Conservation (phyloP, 2,113 vertebrate species). For the Paracanthobrama guichenoti region DNA sequence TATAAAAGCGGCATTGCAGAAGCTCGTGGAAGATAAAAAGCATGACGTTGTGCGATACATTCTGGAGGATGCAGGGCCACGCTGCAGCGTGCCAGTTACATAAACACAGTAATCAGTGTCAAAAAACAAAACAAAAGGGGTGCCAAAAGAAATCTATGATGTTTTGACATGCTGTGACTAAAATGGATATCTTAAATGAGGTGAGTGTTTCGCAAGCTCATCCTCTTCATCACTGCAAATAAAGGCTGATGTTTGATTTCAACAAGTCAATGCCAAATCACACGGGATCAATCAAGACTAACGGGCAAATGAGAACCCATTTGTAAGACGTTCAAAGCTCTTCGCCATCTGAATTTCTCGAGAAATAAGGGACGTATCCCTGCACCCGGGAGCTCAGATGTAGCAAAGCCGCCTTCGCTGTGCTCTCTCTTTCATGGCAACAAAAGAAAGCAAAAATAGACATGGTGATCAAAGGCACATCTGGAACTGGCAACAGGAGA, state of each 20-base stretch:
- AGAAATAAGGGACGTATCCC: not conserved
- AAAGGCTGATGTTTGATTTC: constrained; percentile 56
- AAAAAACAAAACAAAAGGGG: constrained; percentile 47
- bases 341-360: constrained; percentile 49
- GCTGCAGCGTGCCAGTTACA: constrained; percentile 60
- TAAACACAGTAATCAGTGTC: constrained; percentile 65
- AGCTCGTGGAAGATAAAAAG: constrained; percentile 51
- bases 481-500: constrained; percentile 65
- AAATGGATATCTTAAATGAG: constrained; percentile 63
- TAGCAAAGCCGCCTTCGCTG: constrained; percentile 51
- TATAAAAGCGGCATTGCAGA: constrained; percentile 54
- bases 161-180: constrained; percentile 57
- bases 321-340: constrained; percentile 54
- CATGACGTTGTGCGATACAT: constrained; percentile 44
- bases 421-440: constrained; percentile 65
- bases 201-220: constrained; percentile 50
- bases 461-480: constrained; percentile 71
- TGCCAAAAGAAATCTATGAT: constrained; percentile 60
- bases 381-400: constrained; percentile 41
- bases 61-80: constrained; percentile 30
- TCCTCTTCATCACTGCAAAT: constrained; percentile 58
- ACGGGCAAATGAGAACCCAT: constrained; percentile 55
- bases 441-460: constrained; percentile 73
- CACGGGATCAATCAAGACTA: constrained; percentile 41
- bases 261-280: constrained; percentile 45